Conservation (phyloP, 2,113 vertebrate genomes). For the Megaptera novaeangliae region DNA sequence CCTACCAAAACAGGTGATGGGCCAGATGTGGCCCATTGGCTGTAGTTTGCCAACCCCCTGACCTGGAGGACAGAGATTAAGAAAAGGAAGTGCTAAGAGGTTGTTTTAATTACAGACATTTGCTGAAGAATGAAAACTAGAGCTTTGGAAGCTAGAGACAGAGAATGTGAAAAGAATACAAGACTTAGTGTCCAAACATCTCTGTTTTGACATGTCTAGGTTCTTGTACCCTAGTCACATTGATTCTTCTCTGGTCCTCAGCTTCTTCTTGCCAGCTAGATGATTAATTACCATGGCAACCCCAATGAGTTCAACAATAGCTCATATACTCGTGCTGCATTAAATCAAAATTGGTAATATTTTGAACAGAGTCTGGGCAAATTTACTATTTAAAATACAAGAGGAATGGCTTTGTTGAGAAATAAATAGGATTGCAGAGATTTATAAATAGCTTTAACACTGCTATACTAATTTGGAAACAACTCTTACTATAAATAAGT, state of each 20-base stretch:
- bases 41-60: background rate
- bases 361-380: background rate
- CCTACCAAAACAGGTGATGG: background rate
- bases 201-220: background rate
- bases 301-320: constrained; percentile 7
- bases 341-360: constrained; percentile 51
- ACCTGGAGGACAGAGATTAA: background rate
- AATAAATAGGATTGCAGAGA: constrained; percentile 39
- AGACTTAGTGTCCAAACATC: background rate
- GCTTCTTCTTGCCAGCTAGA: background rate
- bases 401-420: constrained; percentile 24
- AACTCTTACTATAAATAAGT: constrained; percentile 58
- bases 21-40: background rate
- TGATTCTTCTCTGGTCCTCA: background rate
- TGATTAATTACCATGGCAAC: constrained; percentile 49
- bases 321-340: background rate
- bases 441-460: constrained; percentile 30
- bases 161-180: background rate
- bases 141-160: background rate
- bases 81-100: background rate
- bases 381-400: constrained; percentile 23
- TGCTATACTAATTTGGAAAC: constrained; percentile 35
- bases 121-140: background rate
- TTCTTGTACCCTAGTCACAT: background rate
- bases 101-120: background rate